Evolutionary conservation across 2,888 invertebrate genomes (phyloP).

Genomic region (Lasioglossum calceatum): DNA sequence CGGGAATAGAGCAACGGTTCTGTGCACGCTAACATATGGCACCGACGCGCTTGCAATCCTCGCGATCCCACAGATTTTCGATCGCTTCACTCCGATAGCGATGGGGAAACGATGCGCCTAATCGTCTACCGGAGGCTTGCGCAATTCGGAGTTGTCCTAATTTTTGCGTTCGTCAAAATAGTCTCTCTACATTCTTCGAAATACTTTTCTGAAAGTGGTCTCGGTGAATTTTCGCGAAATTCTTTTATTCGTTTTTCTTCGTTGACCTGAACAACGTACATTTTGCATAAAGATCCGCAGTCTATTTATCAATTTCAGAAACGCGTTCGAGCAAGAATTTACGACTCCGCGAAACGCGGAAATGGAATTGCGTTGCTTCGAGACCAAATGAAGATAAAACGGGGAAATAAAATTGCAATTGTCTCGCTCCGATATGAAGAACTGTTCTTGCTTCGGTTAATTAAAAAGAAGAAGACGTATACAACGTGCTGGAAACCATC

Average conservation of each 20-base stretch:
- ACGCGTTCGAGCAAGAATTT: not conserved
- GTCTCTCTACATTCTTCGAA: not conserved
- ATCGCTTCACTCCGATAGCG: slow-evolving; percentile 54
- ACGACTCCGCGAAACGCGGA: not conserved
- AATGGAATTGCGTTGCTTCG: not conserved
- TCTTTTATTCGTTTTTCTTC: no score
- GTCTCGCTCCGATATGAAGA: not conserved
- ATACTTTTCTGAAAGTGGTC: no score
- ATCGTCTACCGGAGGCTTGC: not conserved
- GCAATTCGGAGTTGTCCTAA: not conserved
- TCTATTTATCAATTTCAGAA: not conserved
- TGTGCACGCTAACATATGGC: slow-evolving; percentile 74
- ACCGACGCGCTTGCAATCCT: slow-evolving; percentile 62
- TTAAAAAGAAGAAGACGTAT: not conserved
- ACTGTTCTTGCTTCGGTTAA: not conserved
- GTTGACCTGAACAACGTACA: no score
- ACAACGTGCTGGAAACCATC: not conserved
- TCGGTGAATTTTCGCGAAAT: no score
- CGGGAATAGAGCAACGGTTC: slow-evolving; percentile 72
- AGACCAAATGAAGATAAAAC: not conserved
- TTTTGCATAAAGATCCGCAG: no score
- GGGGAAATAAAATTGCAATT: not conserved
- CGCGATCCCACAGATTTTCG: slow-evolving; percentile 65
- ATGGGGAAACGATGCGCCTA: slow-evolving; percentile 50
- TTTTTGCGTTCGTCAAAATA: not conserved